Evolutionary conservation across 2,113 vertebrate genomes (phyloP).

Genomic region (Ia io): DNA sequence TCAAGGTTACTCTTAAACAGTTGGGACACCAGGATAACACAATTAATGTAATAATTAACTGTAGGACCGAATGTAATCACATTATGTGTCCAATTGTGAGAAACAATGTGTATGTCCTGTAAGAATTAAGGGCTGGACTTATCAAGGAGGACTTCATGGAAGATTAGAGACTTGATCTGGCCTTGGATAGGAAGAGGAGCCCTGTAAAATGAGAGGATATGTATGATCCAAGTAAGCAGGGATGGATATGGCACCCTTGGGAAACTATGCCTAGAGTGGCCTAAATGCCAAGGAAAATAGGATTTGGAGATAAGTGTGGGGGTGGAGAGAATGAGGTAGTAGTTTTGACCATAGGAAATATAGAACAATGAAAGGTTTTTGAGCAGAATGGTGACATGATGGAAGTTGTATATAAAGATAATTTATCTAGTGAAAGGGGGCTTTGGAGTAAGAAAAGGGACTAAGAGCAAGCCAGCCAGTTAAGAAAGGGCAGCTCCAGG

Average conservation of each 20-base stretch:
- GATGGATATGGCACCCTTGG: too few relatives aligned
- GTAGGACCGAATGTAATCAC: neutral
- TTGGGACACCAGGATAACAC: neutral
- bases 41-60: neutral
- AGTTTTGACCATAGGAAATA: neutral
- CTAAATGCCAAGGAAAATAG: neutral
- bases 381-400: neutral
- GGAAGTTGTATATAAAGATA: neutral
- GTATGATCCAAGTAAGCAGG: neutral
- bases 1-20: neutral
- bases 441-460: neutral
- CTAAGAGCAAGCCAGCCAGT: neutral
- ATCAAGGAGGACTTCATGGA: neutral
- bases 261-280: neutral
- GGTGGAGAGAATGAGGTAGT: neutral
- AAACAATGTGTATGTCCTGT: neutral
- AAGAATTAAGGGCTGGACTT: neutral
- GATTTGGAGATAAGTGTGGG: neutral
- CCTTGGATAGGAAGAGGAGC: neutral
- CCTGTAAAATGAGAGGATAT: neutral
- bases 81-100: neutral
- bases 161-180: neutral
- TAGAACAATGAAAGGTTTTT: neutral
- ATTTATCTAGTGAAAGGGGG: neutral
- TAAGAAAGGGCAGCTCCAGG: neutral